Percentiles rank a stretch among this genome's conserved stretches.
Conservation (phyloP, 2,113 vertebrate species). For the Anser cygnoides region DNA sequence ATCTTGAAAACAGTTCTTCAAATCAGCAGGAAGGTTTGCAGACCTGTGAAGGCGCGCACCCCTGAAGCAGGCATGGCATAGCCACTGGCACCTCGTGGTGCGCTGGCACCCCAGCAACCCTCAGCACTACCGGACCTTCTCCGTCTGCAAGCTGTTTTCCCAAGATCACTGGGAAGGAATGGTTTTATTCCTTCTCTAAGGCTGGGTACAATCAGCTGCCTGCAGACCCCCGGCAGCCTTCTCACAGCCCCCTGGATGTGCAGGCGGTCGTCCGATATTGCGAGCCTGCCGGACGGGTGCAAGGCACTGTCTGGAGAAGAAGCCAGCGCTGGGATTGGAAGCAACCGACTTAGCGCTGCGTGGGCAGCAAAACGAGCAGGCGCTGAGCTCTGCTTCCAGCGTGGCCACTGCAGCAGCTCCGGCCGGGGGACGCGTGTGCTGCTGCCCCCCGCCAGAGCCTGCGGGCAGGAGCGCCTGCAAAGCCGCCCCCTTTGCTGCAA, state of each 20-base stretch:
- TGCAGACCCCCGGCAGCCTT: no score
- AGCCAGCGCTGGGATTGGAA: not conserved
- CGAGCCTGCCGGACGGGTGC: not conserved
- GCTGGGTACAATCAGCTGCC: accelerated
- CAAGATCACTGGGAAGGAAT: not conserved
- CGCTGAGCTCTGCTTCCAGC: not conserved
- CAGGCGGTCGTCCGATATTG: accelerated
- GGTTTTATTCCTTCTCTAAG: no score
- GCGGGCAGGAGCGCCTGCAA: not conserved
- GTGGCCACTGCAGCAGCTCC: not conserved
- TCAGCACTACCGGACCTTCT: not conserved
- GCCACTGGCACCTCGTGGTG: not conserved
- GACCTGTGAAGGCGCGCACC: no score
- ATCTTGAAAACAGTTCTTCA: not conserved
- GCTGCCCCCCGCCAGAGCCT: not conserved
- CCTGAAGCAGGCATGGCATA: not conserved
- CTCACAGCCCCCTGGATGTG: not conserved
- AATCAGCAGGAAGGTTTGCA: not conserved
- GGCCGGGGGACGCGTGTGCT: accelerated
- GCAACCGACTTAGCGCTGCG: not conserved
- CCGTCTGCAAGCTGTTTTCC: not conserved
- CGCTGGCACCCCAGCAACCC: not conserved
- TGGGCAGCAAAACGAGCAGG: not conserved
- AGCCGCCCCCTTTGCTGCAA: not conserved
- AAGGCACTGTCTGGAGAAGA: accelerated